A percentile compares a stretch with the other conserved stretches of the same genome.
Evolutionary conservation across 2,113 vertebrate species (phyloP).

Genomic region (Casuarius casuarius): DNA sequence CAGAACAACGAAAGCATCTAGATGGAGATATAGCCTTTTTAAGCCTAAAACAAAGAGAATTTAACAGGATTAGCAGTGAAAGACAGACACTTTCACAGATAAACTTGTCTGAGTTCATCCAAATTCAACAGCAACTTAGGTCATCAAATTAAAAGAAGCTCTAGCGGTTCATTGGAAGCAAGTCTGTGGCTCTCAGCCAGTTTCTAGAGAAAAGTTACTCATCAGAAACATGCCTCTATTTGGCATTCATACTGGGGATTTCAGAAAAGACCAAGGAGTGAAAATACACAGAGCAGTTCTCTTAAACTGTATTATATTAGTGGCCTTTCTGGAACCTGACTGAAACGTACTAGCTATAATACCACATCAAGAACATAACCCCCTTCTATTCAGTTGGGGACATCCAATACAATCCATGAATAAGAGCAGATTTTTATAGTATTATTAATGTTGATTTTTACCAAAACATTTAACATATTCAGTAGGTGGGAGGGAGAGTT

Average conservation of each 20-base stretch:
- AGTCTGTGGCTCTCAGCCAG: constrained; percentile 37
- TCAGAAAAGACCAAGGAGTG: not conserved
- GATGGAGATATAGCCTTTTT: constrained; percentile 13
- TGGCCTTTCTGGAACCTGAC: not conserved
- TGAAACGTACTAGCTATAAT: not conserved
- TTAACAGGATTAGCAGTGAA: constrained; percentile 35
- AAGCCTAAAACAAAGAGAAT: constrained; percentile 4
- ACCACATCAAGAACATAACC: not conserved
- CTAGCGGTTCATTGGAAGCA: constrained; percentile 43
- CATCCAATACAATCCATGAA: not conserved
- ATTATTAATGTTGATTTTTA: not conserved
- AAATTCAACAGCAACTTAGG: constrained; percentile 51
- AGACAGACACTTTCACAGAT: constrained; percentile 39
- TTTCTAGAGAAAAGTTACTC: constrained; percentile 49
- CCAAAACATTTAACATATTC: not conserved
- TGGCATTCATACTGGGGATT: constrained; percentile 1
- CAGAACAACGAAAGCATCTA: not conserved
- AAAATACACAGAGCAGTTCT: not conserved
- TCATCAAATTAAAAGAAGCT: constrained; percentile 47
- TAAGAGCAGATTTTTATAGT: not conserved
- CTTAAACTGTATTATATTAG: not conserved
- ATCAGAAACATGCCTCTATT: constrained; percentile 53
- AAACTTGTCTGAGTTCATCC: constrained; percentile 40
- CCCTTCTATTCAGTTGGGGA: not conserved
- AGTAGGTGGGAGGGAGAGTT: not conserved